Base-by-base conservation (phyloP, 2,113 vertebrate species). In the Cebidichthys violaceus region DNA sequence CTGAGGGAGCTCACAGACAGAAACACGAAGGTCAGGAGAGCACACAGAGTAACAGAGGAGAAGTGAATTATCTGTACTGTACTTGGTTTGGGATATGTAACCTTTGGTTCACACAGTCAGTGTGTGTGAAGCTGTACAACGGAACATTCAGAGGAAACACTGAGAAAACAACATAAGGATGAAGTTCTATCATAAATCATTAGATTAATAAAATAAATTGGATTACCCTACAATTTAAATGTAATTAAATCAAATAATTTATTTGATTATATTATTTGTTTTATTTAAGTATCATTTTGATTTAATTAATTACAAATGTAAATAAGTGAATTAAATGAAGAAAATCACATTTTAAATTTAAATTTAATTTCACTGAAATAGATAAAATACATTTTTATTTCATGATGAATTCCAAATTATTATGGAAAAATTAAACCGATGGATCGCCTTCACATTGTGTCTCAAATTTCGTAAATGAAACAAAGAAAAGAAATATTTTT, bases 1-100 rank as follows among this genome's bases (percentile, higher is more conserved):
- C 92, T 96, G 86, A 96, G 92, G 90, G 94, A 97, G 95, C 96
- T 97, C 88, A 93, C 91, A 50, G 95, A 96, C 76, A 93, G 90
- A 88, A 94, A 95, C 79, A 94, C 92, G 76, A 95, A 97, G 96
- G 98, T 99, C 90, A 83, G 90, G 29, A 65, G 6, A 31, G 47
- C 70, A 54, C 62, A 33, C 54, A 54, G 22, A 68, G 20, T 29
- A 18, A 29, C n/a, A 50, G 47, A 18, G 10, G 13, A 31, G 54
- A 67, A 17, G 4, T 45, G 4, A 29, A 41, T 67, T 27, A 29
- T 27, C n/a, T 67, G 65, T 24, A 14, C 61, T 64, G 60, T 22
- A 22, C 15, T 24, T 55, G 22, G 22, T 29, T n/a, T 64, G 18
- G 10, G 7, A 37, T 22, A 1, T 62, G n/a, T 66, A 27, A 66